Conservation (phyloP, 92 coral and sea anemone species). For the Paramuricea clavata region DNA sequence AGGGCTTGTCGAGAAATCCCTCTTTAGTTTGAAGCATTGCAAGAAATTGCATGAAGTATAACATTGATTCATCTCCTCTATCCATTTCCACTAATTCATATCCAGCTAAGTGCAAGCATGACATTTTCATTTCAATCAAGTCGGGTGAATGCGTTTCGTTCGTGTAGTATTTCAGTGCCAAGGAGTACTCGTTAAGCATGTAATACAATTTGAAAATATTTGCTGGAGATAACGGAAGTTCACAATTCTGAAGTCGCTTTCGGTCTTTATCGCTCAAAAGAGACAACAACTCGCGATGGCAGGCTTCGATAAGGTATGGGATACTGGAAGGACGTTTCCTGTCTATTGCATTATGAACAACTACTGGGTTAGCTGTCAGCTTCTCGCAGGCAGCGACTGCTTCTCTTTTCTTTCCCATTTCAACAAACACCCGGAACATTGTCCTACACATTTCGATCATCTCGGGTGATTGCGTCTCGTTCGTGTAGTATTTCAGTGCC, state of each 20-base stretch:
- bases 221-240: background rate
- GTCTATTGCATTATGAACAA: background rate
- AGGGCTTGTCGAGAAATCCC: slow-evolving; percentile 10
- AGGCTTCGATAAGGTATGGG: slow-evolving; percentile 7
- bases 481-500: no score
- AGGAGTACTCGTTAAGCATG: background rate
- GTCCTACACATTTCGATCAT: no score
- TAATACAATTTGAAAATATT: slow-evolving; percentile 13
- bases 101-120: background rate
- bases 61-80: background rate
- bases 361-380: background rate
- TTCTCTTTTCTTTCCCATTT: slow-evolving; percentile 20
- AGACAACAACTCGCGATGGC: slow-evolving; percentile 20
- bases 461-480: no score
- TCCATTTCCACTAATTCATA: slow-evolving; percentile 5
- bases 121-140: background rate
- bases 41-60: background rate
- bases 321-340: slow-evolving; percentile 3
- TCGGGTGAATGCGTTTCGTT: background rate
- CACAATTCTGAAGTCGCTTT: background rate
- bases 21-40: background rate
- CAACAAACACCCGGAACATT: background rate
- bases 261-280: background rate
- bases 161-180: slow-evolving; percentile 1
- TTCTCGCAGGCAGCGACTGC: slow-evolving; percentile 27